These are phyloP conservation scores for Carcina quercana DNA, from an alignment of 2,888 invertebrate genomes.

Conservation along the genomic window DNA sequence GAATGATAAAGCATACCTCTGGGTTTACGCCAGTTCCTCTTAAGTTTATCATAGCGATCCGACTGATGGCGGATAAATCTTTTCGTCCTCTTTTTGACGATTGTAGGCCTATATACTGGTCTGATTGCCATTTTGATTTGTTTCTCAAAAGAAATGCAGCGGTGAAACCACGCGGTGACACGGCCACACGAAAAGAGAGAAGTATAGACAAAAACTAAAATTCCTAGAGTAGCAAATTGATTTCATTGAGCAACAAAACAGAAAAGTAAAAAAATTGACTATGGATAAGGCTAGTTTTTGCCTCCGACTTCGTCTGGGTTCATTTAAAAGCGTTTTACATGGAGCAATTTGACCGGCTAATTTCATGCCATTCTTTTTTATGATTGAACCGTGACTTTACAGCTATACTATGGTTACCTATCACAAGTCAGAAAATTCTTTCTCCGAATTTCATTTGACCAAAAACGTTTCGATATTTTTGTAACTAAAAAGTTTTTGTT, in stretches of 20 bases:
- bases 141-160: slow-evolving; percentile 53
- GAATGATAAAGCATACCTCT: slow-evolving; percentile 84
- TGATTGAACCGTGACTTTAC: too few species aligned
- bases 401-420: too few species aligned
- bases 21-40: slow-evolving; percentile 99
- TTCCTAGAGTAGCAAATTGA: slow-evolving; percentile 47
- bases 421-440: too few species aligned
- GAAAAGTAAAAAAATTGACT: slow-evolving; percentile 6
- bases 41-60: slow-evolving; percentile 97
- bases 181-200: slow-evolving; percentile 70
- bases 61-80: slow-evolving; percentile 99
- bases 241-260: slow-evolving; percentile 30
- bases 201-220: slow-evolving; percentile 57
- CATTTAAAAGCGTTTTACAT: too few species aligned
- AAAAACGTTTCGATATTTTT: too few species aligned
- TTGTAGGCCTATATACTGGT: slow-evolving; percentile 91
- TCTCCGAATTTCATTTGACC: too few species aligned
- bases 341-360: too few species aligned
- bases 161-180: slow-evolving; percentile 72
- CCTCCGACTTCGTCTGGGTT: too few species aligned
- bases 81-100: slow-evolving; percentile 98
- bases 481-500: too few species aligned
- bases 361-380: too few species aligned
- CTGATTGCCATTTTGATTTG: slow-evolving; percentile 87
- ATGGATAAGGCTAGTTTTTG: too few species aligned